Evolutionary conservation across 2,888 invertebrate species (phyloP), one percentile per base, ranked within the genome.

Genomic region (Camptogramma bilineatum): DNA sequence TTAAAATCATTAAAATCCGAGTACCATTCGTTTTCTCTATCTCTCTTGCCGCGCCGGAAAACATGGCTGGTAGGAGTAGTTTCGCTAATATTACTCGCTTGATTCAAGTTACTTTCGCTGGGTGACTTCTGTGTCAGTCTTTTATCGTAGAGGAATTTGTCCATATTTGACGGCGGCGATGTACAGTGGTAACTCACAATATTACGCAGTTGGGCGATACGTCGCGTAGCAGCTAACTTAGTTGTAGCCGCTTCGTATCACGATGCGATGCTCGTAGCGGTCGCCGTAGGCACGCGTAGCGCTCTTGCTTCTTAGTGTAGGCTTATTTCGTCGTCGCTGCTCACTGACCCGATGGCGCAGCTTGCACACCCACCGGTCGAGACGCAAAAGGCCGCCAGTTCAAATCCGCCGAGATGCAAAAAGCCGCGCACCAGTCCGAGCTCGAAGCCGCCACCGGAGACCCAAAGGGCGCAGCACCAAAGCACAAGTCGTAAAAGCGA

Each of bases 81-180:
- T 17, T 34, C 34, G 44, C 17, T 17, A 5, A 8, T 17, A 17
- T 46, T 46, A 52, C 31, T 52, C 7, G 17, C 52, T 10, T 31
- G 34, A 21, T 50, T 50, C 10, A 24, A 24, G 24, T 50, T 50
- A 2, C 21, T 24, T n/a, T 50, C 48, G 21, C 24, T 50, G n/a
- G 10, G 16, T 4, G 52, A 52, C 2, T 34, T 52, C 7, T 31
- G 34, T 10, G 31, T 13, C 18, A 28, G 9, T 8, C 52, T 31
- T 34, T 52, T 52, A 17, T 52, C 52, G 7, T 34, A 5, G 10
- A 52, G 28, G 18, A 34, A 52, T 52, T 52, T 52, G 8, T 52
- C 52, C 52, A 52, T 52, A 21, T 3, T 21, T 21, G 21, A 21
- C 4, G 21, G 4, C 4, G 4, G 4, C 21, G 21, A 21, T 4